Evolutionary conservation across 2,888 invertebrate species (phyloP).

Genomic region (Noctuana brunneofusca): DNA sequence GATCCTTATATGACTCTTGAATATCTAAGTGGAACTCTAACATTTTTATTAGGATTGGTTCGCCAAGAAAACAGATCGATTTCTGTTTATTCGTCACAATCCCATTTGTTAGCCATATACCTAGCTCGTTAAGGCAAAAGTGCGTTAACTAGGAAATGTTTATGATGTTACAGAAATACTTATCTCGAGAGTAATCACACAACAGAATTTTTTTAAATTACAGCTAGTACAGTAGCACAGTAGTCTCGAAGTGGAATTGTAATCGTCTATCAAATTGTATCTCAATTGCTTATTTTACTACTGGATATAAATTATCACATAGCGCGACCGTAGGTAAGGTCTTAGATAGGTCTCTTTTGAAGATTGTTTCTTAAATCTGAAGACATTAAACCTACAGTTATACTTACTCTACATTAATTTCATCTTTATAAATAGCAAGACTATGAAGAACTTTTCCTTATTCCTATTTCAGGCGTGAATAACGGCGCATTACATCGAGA

Average conservation of each 20-base stretch:
- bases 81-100: background rate
- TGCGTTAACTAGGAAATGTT: background rate
- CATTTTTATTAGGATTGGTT: slow-evolving; percentile 2
- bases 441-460: slow-evolving; percentile 5
- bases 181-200: too few species aligned
- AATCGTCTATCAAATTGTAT: too few species aligned
- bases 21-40: slow-evolving; percentile 19
- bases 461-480: slow-evolving; percentile 28
- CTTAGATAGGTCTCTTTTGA: too few species aligned
- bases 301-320: too few species aligned
- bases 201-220: too few species aligned
- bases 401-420: too few species aligned
- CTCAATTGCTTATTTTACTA: too few species aligned
- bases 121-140: background rate
- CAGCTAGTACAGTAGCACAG: too few species aligned
- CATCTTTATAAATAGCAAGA: background rate
- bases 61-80: slow-evolving; percentile 3
- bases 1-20: slow-evolving; percentile 17
- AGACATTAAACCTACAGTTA: too few species aligned
- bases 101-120: slow-evolving; percentile 11
- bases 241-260: too few species aligned
- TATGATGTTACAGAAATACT: background rate
- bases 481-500: slow-evolving; percentile 32
- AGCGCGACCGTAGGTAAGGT: too few species aligned
- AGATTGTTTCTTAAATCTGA: too few species aligned